Percentiles rank a stretch among this genome's conserved stretches.
phyloP scores from a whole-genome alignment of 2,888 invertebrate species.

The Thereva unica region DNA sequence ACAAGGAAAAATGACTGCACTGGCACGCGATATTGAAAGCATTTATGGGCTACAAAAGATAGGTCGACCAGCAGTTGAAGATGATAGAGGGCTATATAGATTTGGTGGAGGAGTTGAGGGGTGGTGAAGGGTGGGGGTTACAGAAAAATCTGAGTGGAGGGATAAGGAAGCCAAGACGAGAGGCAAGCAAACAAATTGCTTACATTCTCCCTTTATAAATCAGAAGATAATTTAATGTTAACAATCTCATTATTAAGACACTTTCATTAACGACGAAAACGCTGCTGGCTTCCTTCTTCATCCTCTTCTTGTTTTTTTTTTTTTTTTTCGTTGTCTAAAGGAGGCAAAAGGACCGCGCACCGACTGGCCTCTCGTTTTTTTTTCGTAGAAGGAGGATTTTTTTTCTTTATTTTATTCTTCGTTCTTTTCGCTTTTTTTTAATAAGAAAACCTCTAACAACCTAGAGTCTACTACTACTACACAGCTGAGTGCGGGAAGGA shows the following conservation, averaged over 20 bases:
- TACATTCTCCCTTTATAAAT: conserved; percentile 33
- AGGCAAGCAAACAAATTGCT: conserved; percentile 26
- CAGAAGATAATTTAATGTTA: conserved; percentile 39
- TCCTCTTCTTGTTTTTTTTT: no score
- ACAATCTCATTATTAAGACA: conserved; percentile 40
- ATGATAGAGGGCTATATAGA: not conserved
- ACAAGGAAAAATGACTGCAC: not conserved
- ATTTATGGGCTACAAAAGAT: not conserved
- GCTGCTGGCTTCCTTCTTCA: not conserved
- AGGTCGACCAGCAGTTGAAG: conserved; percentile 3
- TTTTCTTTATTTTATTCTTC: not conserved
- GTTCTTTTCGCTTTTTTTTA: conserved; percentile 21
- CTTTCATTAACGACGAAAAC: conserved; percentile 33
- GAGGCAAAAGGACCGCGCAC: not conserved
- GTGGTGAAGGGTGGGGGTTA: no score
- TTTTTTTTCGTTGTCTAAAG: no score
- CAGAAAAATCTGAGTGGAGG: no score
- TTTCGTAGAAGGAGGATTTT: not conserved
- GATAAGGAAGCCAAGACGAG: not conserved
- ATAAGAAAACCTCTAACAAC: conserved; percentile 4
- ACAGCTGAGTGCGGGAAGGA: no score
- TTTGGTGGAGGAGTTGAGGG: no score
- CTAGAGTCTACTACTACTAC: no score
- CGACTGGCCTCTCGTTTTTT: conserved; percentile 12
- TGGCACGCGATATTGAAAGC: conserved; percentile 15